phyloP scores from a whole-genome alignment of 2,888 invertebrate species.

The Dryomyza anilis region DNA sequence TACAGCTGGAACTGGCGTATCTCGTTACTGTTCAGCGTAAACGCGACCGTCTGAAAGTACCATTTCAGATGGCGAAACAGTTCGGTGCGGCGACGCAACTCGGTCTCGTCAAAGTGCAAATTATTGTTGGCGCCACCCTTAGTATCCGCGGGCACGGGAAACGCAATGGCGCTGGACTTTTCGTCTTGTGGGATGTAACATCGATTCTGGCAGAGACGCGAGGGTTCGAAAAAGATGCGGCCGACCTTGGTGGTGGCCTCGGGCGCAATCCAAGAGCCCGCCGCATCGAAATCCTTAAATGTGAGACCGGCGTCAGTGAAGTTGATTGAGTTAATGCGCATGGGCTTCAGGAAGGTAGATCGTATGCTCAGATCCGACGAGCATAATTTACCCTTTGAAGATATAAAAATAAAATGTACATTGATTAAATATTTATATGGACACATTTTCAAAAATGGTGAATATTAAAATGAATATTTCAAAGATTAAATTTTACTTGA shows the following conservation, averaged over 20 bases:
- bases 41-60: conserved; percentile 52
- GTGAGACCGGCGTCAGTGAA: conserved; percentile 70
- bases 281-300: conserved; percentile 62
- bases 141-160: conserved; percentile 31
- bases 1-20: conserved; percentile 55
- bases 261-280: conserved; percentile 61
- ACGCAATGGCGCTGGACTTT: conserved; percentile 34
- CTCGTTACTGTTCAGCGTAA: conserved; percentile 56
- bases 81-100: conserved; percentile 56
- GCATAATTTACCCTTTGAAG: conserved; percentile 75
- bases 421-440: conserved; percentile 21
- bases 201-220: conserved; percentile 67
- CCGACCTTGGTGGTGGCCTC: conserved; percentile 65
- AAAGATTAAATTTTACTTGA: too few relatives aligned
- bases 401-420: neutral
- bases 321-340: conserved; percentile 69
- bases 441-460: too few relatives aligned
- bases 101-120: conserved; percentile 53
- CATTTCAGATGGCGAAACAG: conserved; percentile 55
- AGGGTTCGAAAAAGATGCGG: conserved; percentile 74
- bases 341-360: conserved; percentile 79
- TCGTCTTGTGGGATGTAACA: conserved; percentile 50
- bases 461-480: too few relatives aligned
- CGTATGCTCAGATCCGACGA: conserved; percentile 77
- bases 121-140: conserved; percentile 39